Evolutionary conservation across 2,888 invertebrate genomes (phyloP), one percentile per base, ranked within the genome.

Genomic region (Drosophila conformis): DNA sequence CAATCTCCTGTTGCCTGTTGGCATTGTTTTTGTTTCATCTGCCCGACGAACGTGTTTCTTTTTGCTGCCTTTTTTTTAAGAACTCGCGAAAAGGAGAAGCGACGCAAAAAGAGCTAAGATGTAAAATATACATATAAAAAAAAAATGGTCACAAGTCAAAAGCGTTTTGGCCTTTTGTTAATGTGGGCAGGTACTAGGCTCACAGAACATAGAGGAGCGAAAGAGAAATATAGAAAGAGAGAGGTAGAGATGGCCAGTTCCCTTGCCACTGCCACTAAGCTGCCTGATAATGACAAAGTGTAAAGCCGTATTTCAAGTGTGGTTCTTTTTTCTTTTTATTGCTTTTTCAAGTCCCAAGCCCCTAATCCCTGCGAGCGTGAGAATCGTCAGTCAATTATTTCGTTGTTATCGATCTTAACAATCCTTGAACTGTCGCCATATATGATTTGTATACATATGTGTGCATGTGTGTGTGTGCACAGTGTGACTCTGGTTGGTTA

Each of bases 301-400:
- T 85, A 80, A 85, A 85, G 86, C 73, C 59, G 90, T 89, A 77
- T 89, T 87, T 85, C 72, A 87, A 81, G 84, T 87, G 76, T 72
- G 76, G 72, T 49, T 65, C 49, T 58, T 63, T 60, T 42, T 65
- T 49, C 27, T 46, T 51, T 35, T 42, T 35, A 36, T 61, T 27
- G 46, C 52, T 46, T 58, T 27, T 42, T 18, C 27, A 52, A 21
- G 18, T 15, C 56, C 48, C 52, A 11, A 42, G 2, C 42, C 42
- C 51, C 35, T 25, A 49, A 68, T 49, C 42, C 65, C 52, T 25
- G 42, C 27, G 71, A 86, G 78, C 90, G 90, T 86, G 90, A 90
- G 89, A 90, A 86, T 81, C 86, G 89, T 89, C 85, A 86, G 89
- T 86, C 79, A 89, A 83, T 89, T 81, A 89, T 75, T 81, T 74